These are phyloP conservation scores for Cecropterus lyciades DNA, from an alignment of 1,140 invertebrate species.

Conservation along the genomic window DNA sequence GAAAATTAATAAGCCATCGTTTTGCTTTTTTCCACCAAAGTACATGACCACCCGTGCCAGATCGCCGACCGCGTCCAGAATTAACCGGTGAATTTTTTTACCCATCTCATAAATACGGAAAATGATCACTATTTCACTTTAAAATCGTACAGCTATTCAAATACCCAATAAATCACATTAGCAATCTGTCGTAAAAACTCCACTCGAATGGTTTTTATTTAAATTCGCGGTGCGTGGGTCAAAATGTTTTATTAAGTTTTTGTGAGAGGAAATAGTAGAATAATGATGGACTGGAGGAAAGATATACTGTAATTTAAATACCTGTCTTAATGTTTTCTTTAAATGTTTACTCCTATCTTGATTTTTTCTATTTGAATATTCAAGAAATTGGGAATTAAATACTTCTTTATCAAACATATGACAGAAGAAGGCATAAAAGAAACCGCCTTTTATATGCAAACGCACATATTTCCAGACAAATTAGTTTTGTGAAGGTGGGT, in stretches of 20 bases:
- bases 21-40: constrained; percentile 11
- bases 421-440: too few species aligned
- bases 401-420: too few species aligned
- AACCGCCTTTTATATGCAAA: too few species aligned
- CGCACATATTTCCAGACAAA: too few species aligned
- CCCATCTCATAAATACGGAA: constrained; percentile 12
- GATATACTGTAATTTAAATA: too few species aligned
- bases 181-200: constrained; percentile 11
- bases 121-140: constrained; percentile 22
- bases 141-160: constrained; percentile 21
- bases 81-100: constrained; percentile 20
- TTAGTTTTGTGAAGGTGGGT: too few species aligned
- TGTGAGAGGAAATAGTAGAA: neutral
- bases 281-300: too few species aligned
- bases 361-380: too few species aligned
- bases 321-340: too few species aligned
- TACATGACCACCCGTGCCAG: constrained; percentile 18
- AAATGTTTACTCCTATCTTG: too few species aligned
- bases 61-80: constrained; percentile 10
- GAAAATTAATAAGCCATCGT: constrained; percentile 18
- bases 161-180: constrained; percentile 21
- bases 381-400: too few species aligned
- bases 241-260: constrained; percentile 1
- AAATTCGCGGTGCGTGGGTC: neutral
- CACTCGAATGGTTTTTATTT: neutral